phyloP scores from a whole-genome alignment of 2,113 vertebrate genomes.

The Oceanites oceanicus region DNA sequence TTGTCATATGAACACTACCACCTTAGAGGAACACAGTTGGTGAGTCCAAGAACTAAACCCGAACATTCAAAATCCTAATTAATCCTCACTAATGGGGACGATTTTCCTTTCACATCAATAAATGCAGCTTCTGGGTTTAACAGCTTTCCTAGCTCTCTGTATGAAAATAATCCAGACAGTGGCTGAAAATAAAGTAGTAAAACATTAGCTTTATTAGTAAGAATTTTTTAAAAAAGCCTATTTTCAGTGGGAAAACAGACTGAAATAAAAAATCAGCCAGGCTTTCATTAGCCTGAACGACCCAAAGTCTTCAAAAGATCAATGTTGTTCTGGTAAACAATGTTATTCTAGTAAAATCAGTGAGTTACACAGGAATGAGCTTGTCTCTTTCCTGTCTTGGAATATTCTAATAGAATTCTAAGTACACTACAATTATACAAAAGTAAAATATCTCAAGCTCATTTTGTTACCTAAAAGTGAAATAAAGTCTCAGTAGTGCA shows the following conservation, averaged over 20 bases:
- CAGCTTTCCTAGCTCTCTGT: background rate
- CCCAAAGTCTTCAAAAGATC: background rate
- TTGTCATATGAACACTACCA: background rate
- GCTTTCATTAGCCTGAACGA: background rate
- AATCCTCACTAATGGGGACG: background rate
- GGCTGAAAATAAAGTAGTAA: background rate
- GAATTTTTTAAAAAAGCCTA: background rate
- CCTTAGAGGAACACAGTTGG: background rate
- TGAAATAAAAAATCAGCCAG: background rate
- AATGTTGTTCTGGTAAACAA: rapidly evolving
- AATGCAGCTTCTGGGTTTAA: background rate
- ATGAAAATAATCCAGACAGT: background rate
- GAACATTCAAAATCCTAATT: background rate
- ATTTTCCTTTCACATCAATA: background rate
- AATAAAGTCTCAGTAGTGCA: background rate
- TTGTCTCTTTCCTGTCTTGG: rapidly evolving
- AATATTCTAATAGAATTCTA: background rate
- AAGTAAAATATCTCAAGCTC: background rate
- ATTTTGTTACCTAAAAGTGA: background rate
- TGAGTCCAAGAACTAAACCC: background rate
- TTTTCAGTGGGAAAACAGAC: background rate
- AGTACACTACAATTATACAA: rapidly evolving
- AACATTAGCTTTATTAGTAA: background rate
- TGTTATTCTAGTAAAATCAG: background rate
- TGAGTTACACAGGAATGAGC: background rate